These are phyloP conservation scores for Noturus placidus DNA, from an alignment of 2,113 vertebrate genomes.

Conservation along the genomic window DNA sequence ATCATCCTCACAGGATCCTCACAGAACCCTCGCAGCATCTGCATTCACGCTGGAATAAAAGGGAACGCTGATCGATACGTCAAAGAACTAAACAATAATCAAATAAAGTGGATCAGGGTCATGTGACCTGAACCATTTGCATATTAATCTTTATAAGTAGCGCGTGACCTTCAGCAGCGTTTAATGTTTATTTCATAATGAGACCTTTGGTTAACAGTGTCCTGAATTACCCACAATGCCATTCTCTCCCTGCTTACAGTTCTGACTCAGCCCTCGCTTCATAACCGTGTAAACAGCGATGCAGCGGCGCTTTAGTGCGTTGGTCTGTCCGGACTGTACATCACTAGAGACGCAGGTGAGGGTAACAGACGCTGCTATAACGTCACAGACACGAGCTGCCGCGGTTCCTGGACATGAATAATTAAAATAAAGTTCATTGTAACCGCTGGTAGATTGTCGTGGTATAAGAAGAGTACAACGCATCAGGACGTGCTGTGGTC, in stretches of 20 bases:
- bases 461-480: neutral
- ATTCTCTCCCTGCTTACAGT: neutral
- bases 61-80: neutral
- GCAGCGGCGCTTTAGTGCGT: neutral
- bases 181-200: neutral
- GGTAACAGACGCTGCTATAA: no score
- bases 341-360: no score
- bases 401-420: no score
- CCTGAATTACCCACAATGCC: neutral
- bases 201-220: neutral
- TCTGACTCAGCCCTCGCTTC: neutral
- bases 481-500: neutral
- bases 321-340: no score
- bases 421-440: no score
- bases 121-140: neutral
- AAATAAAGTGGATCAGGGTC: neutral
- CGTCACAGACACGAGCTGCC: no score
- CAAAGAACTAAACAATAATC: neutral
- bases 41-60: neutral
- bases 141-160: neutral
- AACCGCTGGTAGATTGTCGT: no score
- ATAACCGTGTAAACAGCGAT: neutral
- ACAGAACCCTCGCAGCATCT: neutral
- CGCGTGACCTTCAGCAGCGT: neutral
- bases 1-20: neutral